Conservation (phyloP, 2,888 invertebrate genomes). For the Agrotis puta region DNA sequence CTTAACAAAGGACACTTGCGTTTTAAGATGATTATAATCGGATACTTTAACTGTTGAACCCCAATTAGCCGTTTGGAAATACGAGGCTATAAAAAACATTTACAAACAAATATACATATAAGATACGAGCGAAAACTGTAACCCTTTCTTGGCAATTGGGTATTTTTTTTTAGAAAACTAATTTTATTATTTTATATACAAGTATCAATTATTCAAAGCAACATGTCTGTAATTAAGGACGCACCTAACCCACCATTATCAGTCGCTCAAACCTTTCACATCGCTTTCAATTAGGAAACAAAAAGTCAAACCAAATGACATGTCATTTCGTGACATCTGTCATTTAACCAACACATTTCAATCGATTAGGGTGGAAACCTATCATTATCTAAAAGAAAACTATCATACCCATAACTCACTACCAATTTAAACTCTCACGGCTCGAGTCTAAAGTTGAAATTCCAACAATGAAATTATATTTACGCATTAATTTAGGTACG, state of each 20-base stretch:
- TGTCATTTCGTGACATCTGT: slow-evolving; percentile 17
- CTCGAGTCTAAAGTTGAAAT: not conserved
- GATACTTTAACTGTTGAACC: too few relatives aligned
- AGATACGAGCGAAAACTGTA: too few relatives aligned
- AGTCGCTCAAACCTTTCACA: not conserved
- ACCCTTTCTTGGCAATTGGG: too few relatives aligned
- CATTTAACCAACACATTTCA: slow-evolving; percentile 21
- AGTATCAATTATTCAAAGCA: not conserved
- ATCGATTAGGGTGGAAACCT: slow-evolving; percentile 34
- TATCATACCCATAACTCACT: slow-evolving; percentile 1
- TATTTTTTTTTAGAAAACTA: too few relatives aligned
- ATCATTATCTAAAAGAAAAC: slow-evolving; percentile 59
- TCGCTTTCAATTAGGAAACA: slow-evolving; percentile 8
- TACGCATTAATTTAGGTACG: not conserved
- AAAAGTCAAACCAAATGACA: not conserved
- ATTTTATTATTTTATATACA: too few relatives aligned
- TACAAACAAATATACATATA: too few relatives aligned
- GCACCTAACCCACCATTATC: slow-evolving; percentile 3
- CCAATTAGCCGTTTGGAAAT: too few relatives aligned
- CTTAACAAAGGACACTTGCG: too few relatives aligned
- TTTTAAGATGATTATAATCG: too few relatives aligned
- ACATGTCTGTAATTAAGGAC: not conserved
- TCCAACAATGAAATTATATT: not conserved
- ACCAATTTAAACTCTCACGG: not conserved
- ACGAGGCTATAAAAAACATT: too few relatives aligned